Evolutionary conservation across 2,888 invertebrate species (phyloP).

Genomic region (Andrena camellia): DNA sequence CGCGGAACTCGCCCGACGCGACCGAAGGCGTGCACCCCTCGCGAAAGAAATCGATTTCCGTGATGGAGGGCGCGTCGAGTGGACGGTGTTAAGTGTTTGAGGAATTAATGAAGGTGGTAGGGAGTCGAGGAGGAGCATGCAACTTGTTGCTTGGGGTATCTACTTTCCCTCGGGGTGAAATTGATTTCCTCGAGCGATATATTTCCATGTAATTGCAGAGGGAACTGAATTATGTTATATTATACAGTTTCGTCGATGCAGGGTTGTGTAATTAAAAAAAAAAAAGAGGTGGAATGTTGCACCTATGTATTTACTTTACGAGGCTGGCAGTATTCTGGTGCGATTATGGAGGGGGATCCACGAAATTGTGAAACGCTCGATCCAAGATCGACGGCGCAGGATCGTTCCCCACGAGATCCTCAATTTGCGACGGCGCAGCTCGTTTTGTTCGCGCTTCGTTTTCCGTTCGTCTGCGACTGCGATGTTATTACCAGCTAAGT

Average conservation of each 20-base stretch:
- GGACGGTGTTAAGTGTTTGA: not conserved
- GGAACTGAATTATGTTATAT: no score
- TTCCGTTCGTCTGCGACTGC: constrained; percentile 73
- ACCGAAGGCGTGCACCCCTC: not conserved
- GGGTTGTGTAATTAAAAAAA: no score
- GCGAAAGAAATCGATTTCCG: constrained; percentile 2
- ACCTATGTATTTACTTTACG: no score
- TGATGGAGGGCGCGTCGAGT: not conserved
- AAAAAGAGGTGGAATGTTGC: no score
- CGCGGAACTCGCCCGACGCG: not conserved
- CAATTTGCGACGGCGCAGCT: constrained; percentile 60
- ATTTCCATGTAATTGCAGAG: no score
- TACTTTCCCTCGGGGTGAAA: no score
- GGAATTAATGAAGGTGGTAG: not conserved
- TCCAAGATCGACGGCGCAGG: constrained; percentile 26
- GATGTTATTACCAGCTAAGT: constrained; percentile 78
- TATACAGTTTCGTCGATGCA: no score
- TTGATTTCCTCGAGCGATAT: no score
- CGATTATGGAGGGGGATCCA: not conserved
- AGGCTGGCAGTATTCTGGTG: not conserved
- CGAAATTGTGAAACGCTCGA: constrained; percentile 34
- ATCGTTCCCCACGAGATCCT: constrained; percentile 49
- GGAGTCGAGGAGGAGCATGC: not conserved
- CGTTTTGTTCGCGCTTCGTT: constrained; percentile 69
- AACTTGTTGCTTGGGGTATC: no score